phyloP scores from a whole-genome alignment of 2,888 invertebrate species.

The Stenoptilia bipunctidactyla region DNA sequence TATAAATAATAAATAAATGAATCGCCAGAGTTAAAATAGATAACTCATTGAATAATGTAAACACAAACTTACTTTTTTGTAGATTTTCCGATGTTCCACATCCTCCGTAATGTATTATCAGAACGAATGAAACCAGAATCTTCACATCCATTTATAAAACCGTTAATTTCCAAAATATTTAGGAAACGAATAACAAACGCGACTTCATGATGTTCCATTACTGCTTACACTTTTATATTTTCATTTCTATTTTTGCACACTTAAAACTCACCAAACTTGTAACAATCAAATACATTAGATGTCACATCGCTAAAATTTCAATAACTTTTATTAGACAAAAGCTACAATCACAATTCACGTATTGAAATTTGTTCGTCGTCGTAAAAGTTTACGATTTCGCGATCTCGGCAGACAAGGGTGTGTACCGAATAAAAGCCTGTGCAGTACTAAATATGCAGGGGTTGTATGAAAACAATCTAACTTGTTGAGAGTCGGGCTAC shows the following conservation, averaged over 20 bases:
- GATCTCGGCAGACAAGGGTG: background rate
- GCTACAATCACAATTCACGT: no score
- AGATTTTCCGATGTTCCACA: conserved; percentile 33
- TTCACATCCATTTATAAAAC: conserved; percentile 63
- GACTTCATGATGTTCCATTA: conserved; percentile 52
- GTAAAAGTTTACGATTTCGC: conserved; percentile 25
- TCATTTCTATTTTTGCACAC: conserved; percentile 5
- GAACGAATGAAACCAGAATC: conserved; percentile 37
- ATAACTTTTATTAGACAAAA: no score
- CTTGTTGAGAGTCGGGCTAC: no score
- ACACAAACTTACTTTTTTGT: conserved; percentile 5
- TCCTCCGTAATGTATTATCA: conserved; percentile 34
- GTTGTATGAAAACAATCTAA: no score
- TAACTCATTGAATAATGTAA: no score
- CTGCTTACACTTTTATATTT: conserved; percentile 23
- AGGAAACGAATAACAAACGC: conserved; percentile 30
- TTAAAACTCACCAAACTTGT: background rate
- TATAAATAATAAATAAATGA: no score
- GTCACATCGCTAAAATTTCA: no score
- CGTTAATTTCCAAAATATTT: conserved; percentile 28
- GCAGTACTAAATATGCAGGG: no score
- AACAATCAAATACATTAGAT: no score
- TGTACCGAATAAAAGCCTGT: no score
- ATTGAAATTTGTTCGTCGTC: conserved; percentile 10
- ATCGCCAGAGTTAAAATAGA: no score